These are phyloP conservation scores for Xanthostigma xanthostigma DNA, from an alignment of 2,888 invertebrate species.

Conservation along the genomic window DNA sequence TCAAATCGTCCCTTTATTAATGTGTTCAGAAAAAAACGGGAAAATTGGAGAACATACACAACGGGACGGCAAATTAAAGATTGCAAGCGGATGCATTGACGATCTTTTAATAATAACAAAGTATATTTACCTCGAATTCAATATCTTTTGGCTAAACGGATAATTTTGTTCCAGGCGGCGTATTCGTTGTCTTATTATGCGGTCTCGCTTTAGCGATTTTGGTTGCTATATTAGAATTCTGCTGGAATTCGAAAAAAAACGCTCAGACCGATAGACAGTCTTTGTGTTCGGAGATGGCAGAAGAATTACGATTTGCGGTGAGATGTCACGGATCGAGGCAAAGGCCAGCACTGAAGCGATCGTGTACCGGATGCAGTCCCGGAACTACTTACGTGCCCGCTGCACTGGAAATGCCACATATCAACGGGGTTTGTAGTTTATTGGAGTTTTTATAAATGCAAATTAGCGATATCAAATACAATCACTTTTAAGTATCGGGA, in stretches of 20 bases:
- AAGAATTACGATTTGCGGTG: slow-evolving; percentile 83
- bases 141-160: not conserved
- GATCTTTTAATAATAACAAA: not conserved
- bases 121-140: not conserved
- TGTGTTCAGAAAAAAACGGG: no score
- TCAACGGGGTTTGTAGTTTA: slow-evolving; percentile 31
- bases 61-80: no score
- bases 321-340: slow-evolving; percentile 72
- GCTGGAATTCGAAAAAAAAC: slow-evolving; percentile 85
- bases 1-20: no score
- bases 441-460: no score
- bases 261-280: slow-evolving; percentile 73
- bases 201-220: slow-evolving; percentile 82
- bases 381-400: slow-evolving; percentile 61
- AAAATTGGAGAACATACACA: no score
- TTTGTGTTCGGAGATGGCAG: slow-evolving; percentile 85
- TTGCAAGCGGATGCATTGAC: no score
- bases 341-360: slow-evolving; percentile 61
- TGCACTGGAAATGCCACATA: slow-evolving; percentile 35
- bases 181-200: slow-evolving; percentile 89
- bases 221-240: slow-evolving; percentile 87
- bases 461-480: no score
- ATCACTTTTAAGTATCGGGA: no score
- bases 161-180: slow-evolving; percentile 52
- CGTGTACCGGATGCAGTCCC: slow-evolving; percentile 62